Evolutionary conservation across 1,140 invertebrate species (phyloP).

Genomic region (Drosophila nigromelanica): DNA sequence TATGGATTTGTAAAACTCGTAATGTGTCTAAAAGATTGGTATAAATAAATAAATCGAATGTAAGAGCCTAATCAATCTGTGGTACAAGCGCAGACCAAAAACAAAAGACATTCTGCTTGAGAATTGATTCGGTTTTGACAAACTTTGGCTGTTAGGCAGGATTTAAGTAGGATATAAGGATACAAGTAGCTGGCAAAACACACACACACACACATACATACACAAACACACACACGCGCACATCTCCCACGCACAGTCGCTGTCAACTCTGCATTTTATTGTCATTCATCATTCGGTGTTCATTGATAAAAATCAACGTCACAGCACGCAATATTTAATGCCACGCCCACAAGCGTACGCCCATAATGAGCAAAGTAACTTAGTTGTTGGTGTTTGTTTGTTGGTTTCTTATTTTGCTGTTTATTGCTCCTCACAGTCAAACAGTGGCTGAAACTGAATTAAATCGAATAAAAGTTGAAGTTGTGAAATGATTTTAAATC

Average conservation of each 20-base stretch:
- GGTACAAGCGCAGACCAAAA: too few species aligned
- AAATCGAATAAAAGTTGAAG: conserved; percentile 55
- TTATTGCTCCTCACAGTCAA: background rate
- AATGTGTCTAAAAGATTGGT: too few species aligned
- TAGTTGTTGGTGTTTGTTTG: conserved; percentile 14
- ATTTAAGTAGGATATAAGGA: too few species aligned
- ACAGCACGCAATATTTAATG: background rate
- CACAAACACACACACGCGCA: conserved; percentile 10
- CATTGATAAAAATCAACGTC: conserved; percentile 71
- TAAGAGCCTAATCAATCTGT: too few species aligned
- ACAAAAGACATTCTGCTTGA: background rate
- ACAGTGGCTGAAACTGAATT: background rate
- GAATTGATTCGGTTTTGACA: conserved; percentile 1
- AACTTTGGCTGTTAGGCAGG: background rate
- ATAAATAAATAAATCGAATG: too few species aligned
- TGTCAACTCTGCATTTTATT: conserved; percentile 44
- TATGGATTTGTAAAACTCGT: too few species aligned
- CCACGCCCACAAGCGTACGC: conserved; percentile 12
- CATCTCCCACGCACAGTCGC: background rate
- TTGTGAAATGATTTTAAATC: conserved; percentile 14
- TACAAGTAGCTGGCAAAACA: conserved; percentile 12
- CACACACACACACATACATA: conserved; percentile 17
- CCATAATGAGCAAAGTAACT: conserved; percentile 12
- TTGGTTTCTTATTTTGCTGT: background rate
- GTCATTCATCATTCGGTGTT: conserved; percentile 58